Conservation (phyloP, 1,140 invertebrate genomes). For the Araneus ventricosus region DNA sequence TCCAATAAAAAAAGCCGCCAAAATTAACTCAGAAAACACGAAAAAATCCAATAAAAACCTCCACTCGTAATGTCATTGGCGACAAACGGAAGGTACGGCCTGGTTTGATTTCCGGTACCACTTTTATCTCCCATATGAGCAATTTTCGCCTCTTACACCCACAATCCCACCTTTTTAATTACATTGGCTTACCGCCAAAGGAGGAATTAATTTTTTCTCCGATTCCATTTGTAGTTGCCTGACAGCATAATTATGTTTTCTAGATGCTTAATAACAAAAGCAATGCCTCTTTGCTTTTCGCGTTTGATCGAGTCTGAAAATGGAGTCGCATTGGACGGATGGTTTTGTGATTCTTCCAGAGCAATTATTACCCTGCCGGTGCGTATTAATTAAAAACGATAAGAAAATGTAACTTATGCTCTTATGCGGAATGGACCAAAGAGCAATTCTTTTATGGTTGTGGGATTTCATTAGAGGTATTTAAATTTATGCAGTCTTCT, state of each 20-base stretch:
- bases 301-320: neutral
- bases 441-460: too few species aligned
- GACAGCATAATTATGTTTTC: conserved; percentile 10
- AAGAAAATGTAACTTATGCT: neutral
- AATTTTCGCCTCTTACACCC: neutral
- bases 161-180: conserved; percentile 6
- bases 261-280: neutral
- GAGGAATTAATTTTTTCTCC: neutral
- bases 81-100: neutral
- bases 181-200: conserved; percentile 13
- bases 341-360: neutral
- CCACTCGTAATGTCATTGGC: neutral
- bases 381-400: neutral
- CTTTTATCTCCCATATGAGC: neutral
- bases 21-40: neutral
- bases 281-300: neutral
- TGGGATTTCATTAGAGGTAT: too few species aligned
- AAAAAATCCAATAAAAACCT: neutral
- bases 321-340: neutral
- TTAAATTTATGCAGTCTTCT: too few species aligned
- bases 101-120: neutral
- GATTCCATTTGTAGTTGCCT: neutral
- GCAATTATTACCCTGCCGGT: neutral
- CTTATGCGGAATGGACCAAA: neutral
- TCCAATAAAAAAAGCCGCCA: neutral